Evolutionary conservation across 1,140 invertebrate genomes (phyloP).

Genomic region (Lepidurus arcticus): DNA sequence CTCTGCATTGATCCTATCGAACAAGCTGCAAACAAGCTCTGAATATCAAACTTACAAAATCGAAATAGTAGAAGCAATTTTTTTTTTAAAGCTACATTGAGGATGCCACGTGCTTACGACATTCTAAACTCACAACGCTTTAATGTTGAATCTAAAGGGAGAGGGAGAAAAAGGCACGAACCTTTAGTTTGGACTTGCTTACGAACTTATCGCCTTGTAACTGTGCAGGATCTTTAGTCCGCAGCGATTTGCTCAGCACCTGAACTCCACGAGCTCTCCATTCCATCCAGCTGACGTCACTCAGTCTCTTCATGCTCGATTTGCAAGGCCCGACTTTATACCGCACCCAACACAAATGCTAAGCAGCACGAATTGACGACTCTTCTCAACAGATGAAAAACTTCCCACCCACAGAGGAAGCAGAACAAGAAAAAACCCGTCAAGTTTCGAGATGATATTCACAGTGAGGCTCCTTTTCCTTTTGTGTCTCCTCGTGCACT

Average conservation of each 20-base stretch:
- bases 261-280: slow-evolving; percentile 14
- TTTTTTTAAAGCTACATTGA: too few relatives aligned
- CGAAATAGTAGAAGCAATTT: too few relatives aligned
- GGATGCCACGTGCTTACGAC: too few relatives aligned
- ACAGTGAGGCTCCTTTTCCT: not conserved
- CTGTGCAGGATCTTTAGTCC: not conserved
- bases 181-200: not conserved
- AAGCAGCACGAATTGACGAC: not conserved
- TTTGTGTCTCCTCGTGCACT: not conserved
- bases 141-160: too few relatives aligned
- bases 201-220: not conserved
- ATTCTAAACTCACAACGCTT: too few relatives aligned
- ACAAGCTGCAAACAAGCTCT: too few relatives aligned
- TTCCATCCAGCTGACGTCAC: not conserved
- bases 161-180: not conserved
- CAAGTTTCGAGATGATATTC: not conserved
- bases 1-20: too few relatives aligned
- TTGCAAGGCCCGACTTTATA: not conserved
- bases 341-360: not conserved
- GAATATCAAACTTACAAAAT: too few relatives aligned
- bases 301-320: not conserved
- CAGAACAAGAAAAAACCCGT: not conserved
- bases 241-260: not conserved
- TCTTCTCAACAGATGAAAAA: not conserved
- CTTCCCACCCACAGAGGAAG: not conserved